These are phyloP conservation scores for Nesoenas mayeri DNA, from an alignment of 2,113 vertebrate species.

Conservation along the genomic window DNA sequence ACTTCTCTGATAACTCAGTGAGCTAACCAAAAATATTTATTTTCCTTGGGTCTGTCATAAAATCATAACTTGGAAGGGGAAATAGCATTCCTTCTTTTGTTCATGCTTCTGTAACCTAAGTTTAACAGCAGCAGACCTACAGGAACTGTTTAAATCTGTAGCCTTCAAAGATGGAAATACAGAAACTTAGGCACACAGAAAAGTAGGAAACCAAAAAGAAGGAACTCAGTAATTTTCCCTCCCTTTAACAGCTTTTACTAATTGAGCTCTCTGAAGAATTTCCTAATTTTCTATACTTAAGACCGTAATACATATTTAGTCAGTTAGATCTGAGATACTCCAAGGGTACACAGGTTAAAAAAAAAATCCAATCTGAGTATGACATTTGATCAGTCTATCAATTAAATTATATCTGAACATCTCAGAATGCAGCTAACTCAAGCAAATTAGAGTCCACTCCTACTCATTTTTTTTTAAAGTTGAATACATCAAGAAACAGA, in stretches of 20 bases:
- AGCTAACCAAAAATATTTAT: not conserved
- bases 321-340: not conserved
- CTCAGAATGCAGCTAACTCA: not conserved
- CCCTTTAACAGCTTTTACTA: not conserved
- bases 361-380: not conserved
- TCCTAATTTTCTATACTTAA: not conserved
- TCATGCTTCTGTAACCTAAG: not conserved
- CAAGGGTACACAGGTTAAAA: not conserved
- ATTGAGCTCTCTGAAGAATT: not conserved
- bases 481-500: not conserved
- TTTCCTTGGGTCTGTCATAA: not conserved
- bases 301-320: not conserved
- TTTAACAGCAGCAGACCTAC: not conserved
- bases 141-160: not conserved
- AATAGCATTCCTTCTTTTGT: not conserved
- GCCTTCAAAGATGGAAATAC: not conserved
- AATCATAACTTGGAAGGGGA: not conserved
- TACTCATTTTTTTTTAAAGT: not conserved
- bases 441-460: not conserved
- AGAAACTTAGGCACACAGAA: not conserved
- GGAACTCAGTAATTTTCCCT: not conserved
- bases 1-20: not conserved
- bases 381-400: not conserved
- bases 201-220: not conserved
- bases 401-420: not conserved